These are phyloP conservation scores for Eublepharis macularius DNA, from an alignment of 2,113 vertebrate species.

Conservation along the genomic window DNA sequence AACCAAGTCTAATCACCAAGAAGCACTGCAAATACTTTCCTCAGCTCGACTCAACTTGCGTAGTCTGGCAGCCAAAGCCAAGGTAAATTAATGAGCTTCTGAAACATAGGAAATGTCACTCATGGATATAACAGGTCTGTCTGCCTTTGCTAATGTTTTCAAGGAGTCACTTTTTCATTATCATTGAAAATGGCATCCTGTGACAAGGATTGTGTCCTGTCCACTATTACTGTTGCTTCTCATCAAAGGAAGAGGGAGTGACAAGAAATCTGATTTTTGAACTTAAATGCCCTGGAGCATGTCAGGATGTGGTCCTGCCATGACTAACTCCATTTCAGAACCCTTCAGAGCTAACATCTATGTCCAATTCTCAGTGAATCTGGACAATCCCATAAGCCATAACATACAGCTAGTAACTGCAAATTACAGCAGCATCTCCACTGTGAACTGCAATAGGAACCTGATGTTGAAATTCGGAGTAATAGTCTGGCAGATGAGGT, in stretches of 20 bases:
- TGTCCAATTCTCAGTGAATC: background rate
- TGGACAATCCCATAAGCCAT: background rate
- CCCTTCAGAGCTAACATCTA: background rate
- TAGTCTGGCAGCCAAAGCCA: conserved; percentile 88
- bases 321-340: background rate
- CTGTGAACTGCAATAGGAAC: background rate
- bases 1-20: conserved; percentile 79
- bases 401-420: background rate
- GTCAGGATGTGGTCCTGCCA: background rate
- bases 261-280: too few relatives aligned
- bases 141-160: background rate
- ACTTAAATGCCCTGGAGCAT: background rate
- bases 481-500: too few relatives aligned
- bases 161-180: background rate
- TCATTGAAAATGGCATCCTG: background rate
- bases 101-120: background rate
- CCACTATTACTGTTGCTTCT: background rate
- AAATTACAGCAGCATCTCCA: background rate
- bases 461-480: background rate
- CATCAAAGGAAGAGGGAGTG: too few relatives aligned
- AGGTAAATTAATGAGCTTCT: conserved; percentile 68
- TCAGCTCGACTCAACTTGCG: conserved; percentile 90
- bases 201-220: background rate
- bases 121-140: background rate
- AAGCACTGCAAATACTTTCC: conserved; percentile 88